These are phyloP conservation scores for Chymomyza procnemis DNA, from an alignment of 2,888 invertebrate species.

Conservation along the genomic window DNA sequence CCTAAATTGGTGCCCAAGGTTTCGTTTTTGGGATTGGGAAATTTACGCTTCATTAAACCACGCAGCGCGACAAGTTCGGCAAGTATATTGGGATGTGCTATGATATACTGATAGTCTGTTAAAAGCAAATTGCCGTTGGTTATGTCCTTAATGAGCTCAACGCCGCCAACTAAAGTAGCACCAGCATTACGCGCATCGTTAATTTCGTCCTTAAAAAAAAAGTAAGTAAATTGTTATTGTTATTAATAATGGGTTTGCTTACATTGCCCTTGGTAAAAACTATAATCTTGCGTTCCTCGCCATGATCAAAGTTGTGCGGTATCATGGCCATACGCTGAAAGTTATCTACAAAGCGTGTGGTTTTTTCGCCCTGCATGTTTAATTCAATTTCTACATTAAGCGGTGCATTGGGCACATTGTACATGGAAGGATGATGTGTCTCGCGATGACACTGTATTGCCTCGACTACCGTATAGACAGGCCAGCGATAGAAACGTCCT, in stretches of 20 bases:
- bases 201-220: constrained; percentile 64
- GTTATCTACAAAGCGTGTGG: constrained; percentile 83
- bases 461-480: constrained; percentile 84
- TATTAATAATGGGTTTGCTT: constrained; percentile 30
- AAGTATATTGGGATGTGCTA: constrained; percentile 89
- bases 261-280: constrained; percentile 86
- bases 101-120: constrained; percentile 85
- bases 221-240: background rate
- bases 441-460: constrained; percentile 89
- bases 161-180: constrained; percentile 85
- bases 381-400: constrained; percentile 87
- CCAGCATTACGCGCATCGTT: constrained; percentile 84
- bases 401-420: constrained; percentile 86
- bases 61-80: constrained; percentile 87
- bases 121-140: constrained; percentile 85
- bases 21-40: constrained; percentile 85
- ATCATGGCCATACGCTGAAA: constrained; percentile 84
- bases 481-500: constrained; percentile 81
- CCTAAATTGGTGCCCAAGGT: constrained; percentile 84
- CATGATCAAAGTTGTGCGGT: constrained; percentile 85
- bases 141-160: constrained; percentile 87
- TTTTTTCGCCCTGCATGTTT: constrained; percentile 83
- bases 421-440: constrained; percentile 89
- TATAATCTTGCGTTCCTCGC: constrained; percentile 84
- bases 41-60: constrained; percentile 87